Base-by-base conservation (phyloP, 2,888 invertebrate species). In the Ctenicera cuprea region DNA sequence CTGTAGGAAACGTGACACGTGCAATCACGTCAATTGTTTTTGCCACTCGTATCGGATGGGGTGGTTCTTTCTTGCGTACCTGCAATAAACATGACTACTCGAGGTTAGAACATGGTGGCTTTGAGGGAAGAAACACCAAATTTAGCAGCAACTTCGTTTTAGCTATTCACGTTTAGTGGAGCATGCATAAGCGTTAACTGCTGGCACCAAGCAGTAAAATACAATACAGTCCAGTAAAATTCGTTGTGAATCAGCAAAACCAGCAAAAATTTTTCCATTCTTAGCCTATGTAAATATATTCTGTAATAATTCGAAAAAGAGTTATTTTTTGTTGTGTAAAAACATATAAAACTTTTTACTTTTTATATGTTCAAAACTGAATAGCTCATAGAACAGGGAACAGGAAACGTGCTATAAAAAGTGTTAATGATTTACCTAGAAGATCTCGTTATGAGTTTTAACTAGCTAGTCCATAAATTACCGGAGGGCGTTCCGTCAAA, bases 1-100 rank as follows among this genome's bases (percentile, higher is more conserved):
- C 96, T 83, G 95, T 93, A 82, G 97, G 97, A 90, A 97, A 97
- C 82, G 96, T 96, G 87, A 97, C 95, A 88, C 97, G 92, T 75
- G 97, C 96, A 86, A 97, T 96, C 82, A 96, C 96, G 89, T 97
- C 96, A 87, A 97, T 97, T 75, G 96, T 96, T 90, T 97, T 97
- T 82, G 97, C 97, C 84, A 97, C 95, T 83, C 96, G 91, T 84
- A 96, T 96, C 75, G 96, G 96, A 89, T 96, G 96, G 59, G 96
- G 95, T 76, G 95, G 95, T 87, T 96, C 95, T 89, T 95, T 95
- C 89, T 95, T 95, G 85, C 95, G 92, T 86, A 95, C 93, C 93
- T 95, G 94, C 85, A 93, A 94, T 90, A 93, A 92, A 89, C 93
- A 93, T 88, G 92, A 92, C 93, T 93, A 91, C 83, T 85, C 82